Conservation (phyloP, 2,888 invertebrate species). For the Drosophila tanythrix region DNA sequence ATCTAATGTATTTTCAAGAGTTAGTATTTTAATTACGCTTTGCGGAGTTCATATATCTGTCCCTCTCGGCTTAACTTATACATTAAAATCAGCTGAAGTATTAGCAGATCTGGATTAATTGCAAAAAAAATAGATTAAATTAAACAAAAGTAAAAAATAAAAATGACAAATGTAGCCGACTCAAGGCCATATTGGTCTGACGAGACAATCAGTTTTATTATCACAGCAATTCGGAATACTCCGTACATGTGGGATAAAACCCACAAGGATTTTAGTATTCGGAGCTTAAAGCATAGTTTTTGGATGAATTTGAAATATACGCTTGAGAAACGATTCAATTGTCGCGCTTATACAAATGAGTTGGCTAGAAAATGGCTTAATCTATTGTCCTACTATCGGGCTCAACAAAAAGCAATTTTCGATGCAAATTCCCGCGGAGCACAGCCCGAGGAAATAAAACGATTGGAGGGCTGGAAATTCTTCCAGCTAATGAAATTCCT, state of each 20-base stretch:
- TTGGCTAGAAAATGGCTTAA: slow-evolving; percentile 52
- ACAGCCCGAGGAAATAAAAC: slow-evolving; percentile 47
- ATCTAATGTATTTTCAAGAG: slow-evolving; percentile 8
- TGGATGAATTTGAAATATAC: slow-evolving; percentile 54
- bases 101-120: slow-evolving; percentile 47
- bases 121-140: slow-evolving; percentile 3
- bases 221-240: slow-evolving; percentile 50
- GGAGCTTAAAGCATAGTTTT: slow-evolving; percentile 50
- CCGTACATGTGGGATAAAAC: slow-evolving; percentile 57
- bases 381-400: slow-evolving; percentile 46
- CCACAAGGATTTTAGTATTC: slow-evolving; percentile 51
- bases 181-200: slow-evolving; percentile 51
- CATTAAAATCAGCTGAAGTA: slow-evolving; percentile 39
- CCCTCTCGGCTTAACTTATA: slow-evolving; percentile 30
- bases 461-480: slow-evolving; percentile 54
- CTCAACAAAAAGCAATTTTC: slow-evolving; percentile 48
- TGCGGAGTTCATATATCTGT: slow-evolving; percentile 23
- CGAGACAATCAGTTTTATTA: slow-evolving; percentile 43
- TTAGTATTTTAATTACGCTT: slow-evolving; percentile 41
- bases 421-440: slow-evolving; percentile 51
- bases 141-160: background rate
- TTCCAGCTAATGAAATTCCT: slow-evolving; percentile 44
- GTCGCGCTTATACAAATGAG: slow-evolving; percentile 50
- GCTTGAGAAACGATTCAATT: slow-evolving; percentile 44
- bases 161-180: slow-evolving; percentile 38